Base-by-base conservation (phyloP, 2,113 vertebrate genomes). In the Burhinus bistriatus region DNA sequence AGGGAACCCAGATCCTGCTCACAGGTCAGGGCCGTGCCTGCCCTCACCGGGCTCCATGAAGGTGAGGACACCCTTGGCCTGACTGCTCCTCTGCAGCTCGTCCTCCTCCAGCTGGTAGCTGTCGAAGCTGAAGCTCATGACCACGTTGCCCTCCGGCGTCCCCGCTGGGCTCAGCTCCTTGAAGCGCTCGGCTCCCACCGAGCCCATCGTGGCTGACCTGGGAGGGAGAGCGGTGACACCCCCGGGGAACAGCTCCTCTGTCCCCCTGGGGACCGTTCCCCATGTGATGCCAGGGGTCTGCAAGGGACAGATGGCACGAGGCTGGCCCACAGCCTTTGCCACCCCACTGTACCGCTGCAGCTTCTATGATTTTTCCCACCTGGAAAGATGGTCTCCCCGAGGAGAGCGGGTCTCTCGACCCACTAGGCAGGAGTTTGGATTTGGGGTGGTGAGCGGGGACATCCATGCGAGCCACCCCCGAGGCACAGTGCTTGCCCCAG, bases 81-180 rank as follows among this genome's bases (percentile, higher is more conserved):
- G 98, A 80, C 97, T 97, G 7, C 98, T 98, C 94, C 95, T 87
- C 58, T 96, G 98, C 84, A 98, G 98, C 82, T 98, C 99, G 15
- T 99, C 98, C 95, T 99, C 99, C 94, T 99, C 99, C 97, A 99
- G 98, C 97, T 99, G 99, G 98, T 99, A 99, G 61, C 99, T 98
- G 97, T 99, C 98, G 6, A 99, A 99, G 97, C 99, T 99, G 97
- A 99, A 99, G 98, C 99, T 99, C 98, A 99, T 99, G 96, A 99
- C 98, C 96, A 99, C 97, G 18, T 98, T 98, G 19, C 98, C 98
- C 84, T 99, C 99, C 0, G 98, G 99, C 0, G 98, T 98, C 73
- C 97, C 98, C 2, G 27, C 97, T 2, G 98, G 94, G 26, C 98
- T 98, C 93, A 98, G 85, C 72, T 98, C 98, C 98, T 98, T 98